phyloP scores from a whole-genome alignment of 2,888 invertebrate genomes.

The Drosophila seclusa region DNA sequence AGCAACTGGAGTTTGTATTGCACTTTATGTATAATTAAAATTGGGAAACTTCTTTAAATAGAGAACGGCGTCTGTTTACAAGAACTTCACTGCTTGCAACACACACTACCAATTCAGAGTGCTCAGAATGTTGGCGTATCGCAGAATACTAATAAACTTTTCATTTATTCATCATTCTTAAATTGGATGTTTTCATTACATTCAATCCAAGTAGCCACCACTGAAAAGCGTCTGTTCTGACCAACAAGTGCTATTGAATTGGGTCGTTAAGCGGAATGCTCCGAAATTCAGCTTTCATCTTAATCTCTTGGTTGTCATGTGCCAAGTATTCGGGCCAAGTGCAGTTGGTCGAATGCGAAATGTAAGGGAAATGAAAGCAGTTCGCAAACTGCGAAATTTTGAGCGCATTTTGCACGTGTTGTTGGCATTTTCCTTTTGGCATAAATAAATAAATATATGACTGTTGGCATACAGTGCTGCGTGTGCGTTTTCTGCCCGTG shows the following conservation, averaged over 20 bases:
- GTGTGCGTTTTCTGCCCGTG: constrained; percentile 11
- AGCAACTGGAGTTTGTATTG: not conserved
- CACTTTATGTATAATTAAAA: constrained; percentile 2
- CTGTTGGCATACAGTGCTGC: constrained; percentile 21
- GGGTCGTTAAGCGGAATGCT: constrained; percentile 45
- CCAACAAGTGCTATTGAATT: constrained; percentile 62
- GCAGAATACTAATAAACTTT: constrained; percentile 40
- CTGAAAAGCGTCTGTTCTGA: constrained; percentile 20
- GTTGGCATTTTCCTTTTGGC: constrained; percentile 59
- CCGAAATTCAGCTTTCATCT: constrained; percentile 20
- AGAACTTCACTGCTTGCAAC: constrained; percentile 3
- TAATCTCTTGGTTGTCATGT: not conserved
- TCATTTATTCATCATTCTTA: constrained; percentile 41
- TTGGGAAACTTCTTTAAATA: not conserved
- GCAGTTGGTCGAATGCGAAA: constrained; percentile 35
- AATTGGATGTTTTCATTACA: constrained; percentile 30
- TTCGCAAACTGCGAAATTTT: constrained; percentile 46
- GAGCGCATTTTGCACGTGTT: constrained; percentile 69
- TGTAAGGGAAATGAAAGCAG: constrained; percentile 31
- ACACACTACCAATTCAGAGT: constrained; percentile 13
- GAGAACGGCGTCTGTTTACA: not conserved
- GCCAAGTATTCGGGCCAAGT: constrained; percentile 6
- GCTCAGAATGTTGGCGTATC: constrained; percentile 10
- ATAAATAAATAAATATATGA: constrained; percentile 72
- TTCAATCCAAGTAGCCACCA: constrained; percentile 5